Evolutionary conservation across 2,888 invertebrate species (phyloP).

Genomic region (Rotaria socialis): DNA sequence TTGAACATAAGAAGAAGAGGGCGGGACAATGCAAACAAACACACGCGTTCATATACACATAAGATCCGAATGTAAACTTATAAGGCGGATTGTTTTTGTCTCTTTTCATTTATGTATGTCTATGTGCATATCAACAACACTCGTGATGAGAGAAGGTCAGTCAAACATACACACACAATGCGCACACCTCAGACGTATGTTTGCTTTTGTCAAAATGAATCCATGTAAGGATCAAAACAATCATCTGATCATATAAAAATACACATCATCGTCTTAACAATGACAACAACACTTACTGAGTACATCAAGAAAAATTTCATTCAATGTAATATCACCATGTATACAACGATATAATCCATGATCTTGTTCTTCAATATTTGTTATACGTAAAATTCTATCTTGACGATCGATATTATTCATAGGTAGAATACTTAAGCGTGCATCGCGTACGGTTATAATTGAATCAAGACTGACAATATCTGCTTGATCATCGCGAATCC

Average conservation of each 20-base stretch:
- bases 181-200: neutral
- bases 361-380: slow-evolving; percentile 26
- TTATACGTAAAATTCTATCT: neutral
- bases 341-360: slow-evolving; percentile 30
- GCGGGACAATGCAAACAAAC: slow-evolving; percentile 4
- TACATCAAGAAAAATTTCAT: slow-evolving; percentile 25
- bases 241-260: neutral
- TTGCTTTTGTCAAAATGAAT: slow-evolving; percentile 7
- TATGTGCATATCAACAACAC: slow-evolving; percentile 9
- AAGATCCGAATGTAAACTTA: slow-evolving; percentile 3
- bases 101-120: neutral
- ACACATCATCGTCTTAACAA: neutral
- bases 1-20: neutral
- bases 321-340: slow-evolving; percentile 25
- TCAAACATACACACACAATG: neutral
- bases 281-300: slow-evolving; percentile 10
- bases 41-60: neutral
- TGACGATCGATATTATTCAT: neutral
- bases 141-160: slow-evolving; percentile 28
- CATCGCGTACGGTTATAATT: neutral
- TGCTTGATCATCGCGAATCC: slow-evolving; percentile 30
- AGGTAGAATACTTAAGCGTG: neutral
- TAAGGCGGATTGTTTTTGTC: slow-evolving; percentile 5
- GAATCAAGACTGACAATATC: slow-evolving; percentile 27
- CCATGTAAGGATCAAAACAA: neutral